phyloP scores from a whole-genome alignment of 2,113 vertebrate species.

The Eulemur macaco region DNA sequence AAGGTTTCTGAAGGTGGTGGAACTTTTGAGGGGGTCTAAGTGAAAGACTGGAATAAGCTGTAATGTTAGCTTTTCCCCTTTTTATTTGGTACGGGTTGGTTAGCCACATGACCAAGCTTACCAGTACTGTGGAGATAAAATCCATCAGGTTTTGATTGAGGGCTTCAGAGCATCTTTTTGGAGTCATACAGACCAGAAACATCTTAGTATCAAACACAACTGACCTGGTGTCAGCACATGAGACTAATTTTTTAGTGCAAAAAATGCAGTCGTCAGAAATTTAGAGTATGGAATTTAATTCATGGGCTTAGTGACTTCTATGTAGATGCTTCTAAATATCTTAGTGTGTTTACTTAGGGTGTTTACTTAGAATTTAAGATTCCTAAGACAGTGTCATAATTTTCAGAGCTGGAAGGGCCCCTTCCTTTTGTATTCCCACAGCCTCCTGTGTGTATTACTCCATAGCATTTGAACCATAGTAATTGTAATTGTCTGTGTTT shows the following conservation, averaged over 20 bases:
- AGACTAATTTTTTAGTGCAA: constrained; percentile 3
- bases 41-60: neutral
- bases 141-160: neutral
- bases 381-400: neutral
- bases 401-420: neutral
- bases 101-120: neutral
- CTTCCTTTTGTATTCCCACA: constrained; percentile 15
- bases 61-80: neutral
- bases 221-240: neutral
- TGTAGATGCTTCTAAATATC: neutral
- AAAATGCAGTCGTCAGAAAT: neutral
- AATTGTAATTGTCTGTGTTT: constrained; percentile 37
- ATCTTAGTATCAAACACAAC: neutral
- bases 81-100: neutral
- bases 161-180: neutral
- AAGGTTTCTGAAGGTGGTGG: neutral
- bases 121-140: neutral
- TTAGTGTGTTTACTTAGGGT: constrained; percentile 10
- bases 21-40: neutral
- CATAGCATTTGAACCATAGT: constrained; percentile 39
- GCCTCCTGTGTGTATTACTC: constrained; percentile 33
- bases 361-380: constrained; percentile 35
- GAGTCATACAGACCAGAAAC: neutral
- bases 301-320: neutral
- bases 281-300: constrained; percentile 32